Base-by-base conservation (phyloP, 2,113 vertebrate genomes). In the Rhinoderma darwinii region DNA sequence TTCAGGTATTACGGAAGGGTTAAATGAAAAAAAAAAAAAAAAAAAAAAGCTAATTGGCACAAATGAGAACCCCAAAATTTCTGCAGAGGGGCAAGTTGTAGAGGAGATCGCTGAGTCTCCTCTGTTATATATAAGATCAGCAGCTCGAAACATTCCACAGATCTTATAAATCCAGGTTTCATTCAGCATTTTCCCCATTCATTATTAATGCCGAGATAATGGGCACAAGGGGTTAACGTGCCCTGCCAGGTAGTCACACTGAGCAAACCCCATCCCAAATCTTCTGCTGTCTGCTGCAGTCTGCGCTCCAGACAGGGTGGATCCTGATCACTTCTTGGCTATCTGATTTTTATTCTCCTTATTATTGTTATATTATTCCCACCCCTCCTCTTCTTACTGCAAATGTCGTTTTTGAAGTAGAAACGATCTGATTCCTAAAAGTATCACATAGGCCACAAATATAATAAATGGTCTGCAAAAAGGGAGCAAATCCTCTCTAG, bases 211-310 rank as follows among this genome's bases (percentile, higher is more conserved):
- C 18, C 15, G 17, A 30, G 75, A 32, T 5, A 2, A 20, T 12
- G 78, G 18, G 2, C 27, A 41, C 51, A 37, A 82, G 20, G 79
- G 37, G 79, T 82, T 82, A 82, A 82, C 14, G 35, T 44, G 79
- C 15, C 27, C 25, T 43, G 79, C 39, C 79, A 82, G 77, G 79
- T 66, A 82, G 12, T 82, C 79, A 61, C 78, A 44, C 25, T 39
- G 56, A 12, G 51, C 27, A 35, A 54, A 35, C 47, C 51, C 2
- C 30, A 35, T 22, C 1, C 76, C 7, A 11, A 78, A 78, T 78
- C 47, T 56, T 20, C 1, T 10, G 74, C n/a, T 77, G 72, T 41
- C 39, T 72, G 68, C 68, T 20, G 35, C 68, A 32, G 30, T 74
- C 63, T 72, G 32, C 39, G 11, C 18, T 41, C 20, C 39, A 51